Evolutionary conservation across 2,113 vertebrate genomes (phyloP), one percentile per base, ranked within the genome.

Genomic region (Chaenocephalus aceratus): DNA sequence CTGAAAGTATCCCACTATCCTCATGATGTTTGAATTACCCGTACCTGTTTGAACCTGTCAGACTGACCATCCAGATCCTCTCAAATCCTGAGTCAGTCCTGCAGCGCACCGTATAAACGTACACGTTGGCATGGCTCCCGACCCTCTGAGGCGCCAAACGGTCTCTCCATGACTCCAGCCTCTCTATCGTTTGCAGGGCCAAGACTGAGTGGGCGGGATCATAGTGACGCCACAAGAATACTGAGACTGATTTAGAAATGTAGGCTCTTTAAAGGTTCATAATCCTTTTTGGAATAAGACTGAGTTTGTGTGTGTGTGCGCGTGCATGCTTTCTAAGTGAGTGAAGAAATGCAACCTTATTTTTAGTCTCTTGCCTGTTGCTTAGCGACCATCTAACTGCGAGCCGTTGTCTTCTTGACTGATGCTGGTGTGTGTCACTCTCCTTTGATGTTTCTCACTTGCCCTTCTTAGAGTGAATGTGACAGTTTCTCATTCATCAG

Each of bases 321-420:
- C 30, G 58, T 46, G 80, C 61, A 64, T 71, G 72, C 75, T 70
- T 58, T 73, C 21, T 52, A 78, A 82, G 58, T 18, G 57, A 77
- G 71, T 72, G 67, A 83, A 86, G 74, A 88, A 87, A 87, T 71
- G 76, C 80, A 59, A 77, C 81, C 80, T 80, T 83, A 92, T 94
- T 94, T 94, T 93, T 94, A 93, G 91, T 74, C 81, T 86, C 75
- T 87, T 83, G 80, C 82, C 84, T 93, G 94, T 95, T 95, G 94
- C 94, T 94, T 92, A 93, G 94, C 87, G 86, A 94, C 93, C 85
- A 78, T 75, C 76, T 70, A 44, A 75, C 85, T 75, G 73, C 67
- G 79, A 91, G 90, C 84, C 77, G 80, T 85, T 91, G 90, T 93
- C 90, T 87, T 88, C 67, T 86, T 90, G 87, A 77, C 84, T 83